Conservation (phyloP, 2,113 vertebrate genomes). For the Sander vitreus region DNA sequence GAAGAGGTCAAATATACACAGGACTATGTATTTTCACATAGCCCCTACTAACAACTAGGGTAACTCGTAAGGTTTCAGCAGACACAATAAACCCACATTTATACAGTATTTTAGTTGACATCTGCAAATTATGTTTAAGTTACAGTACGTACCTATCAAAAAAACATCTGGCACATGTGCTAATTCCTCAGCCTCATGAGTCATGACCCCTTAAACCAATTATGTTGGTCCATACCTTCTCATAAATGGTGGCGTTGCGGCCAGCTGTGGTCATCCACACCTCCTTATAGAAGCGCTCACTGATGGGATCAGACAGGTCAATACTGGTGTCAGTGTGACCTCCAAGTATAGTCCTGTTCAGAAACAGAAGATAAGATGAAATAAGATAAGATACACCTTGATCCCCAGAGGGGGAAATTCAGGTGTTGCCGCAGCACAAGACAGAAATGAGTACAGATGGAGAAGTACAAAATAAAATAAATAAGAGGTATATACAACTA, state of each 20-base stretch:
- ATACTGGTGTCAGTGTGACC: conserved; percentile 86
- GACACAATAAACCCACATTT: too few relatives aligned
- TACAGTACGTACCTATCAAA: background rate
- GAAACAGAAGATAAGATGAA: background rate
- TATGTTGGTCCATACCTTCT: conserved; percentile 85
- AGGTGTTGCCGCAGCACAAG: too few relatives aligned
- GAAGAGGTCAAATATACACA: too few relatives aligned
- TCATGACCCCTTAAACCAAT: background rate
- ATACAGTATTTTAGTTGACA: too few relatives aligned
- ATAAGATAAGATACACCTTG: too few relatives aligned
- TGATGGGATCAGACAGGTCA: conserved; percentile 92
- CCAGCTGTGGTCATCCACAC: conserved; percentile 95
- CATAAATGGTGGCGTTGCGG: conserved; percentile 96
- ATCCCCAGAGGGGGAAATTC: too few relatives aligned
- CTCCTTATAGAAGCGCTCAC: conserved; percentile 97
- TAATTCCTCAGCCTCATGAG: background rate
- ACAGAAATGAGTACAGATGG: too few relatives aligned
- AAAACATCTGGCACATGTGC: conserved; percentile 6
- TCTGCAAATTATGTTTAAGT: background rate
- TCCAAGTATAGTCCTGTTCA: conserved; percentile 90
- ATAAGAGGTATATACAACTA: too few relatives aligned
- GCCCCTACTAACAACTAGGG: too few relatives aligned
- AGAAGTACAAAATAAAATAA: too few relatives aligned
- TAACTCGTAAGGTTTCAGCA: too few relatives aligned
- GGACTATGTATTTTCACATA: too few relatives aligned